These are phyloP conservation scores for Bos javanicus DNA, from an alignment of 2,113 vertebrate genomes.

Conservation along the genomic window DNA sequence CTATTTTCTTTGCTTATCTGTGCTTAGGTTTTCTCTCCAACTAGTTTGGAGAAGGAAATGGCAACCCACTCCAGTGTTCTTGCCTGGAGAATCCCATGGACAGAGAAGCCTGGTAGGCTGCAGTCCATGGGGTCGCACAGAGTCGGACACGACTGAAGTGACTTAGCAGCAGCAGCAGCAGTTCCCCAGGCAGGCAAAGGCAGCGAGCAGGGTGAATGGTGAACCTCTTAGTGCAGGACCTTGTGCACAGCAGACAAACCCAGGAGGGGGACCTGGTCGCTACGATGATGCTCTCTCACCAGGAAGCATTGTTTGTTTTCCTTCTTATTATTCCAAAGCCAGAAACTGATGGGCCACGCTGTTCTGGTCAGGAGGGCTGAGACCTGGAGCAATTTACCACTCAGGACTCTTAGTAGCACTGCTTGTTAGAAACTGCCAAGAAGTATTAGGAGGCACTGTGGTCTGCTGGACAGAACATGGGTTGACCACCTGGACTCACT, in stretches of 20 bases:
- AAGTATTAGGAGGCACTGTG: background rate
- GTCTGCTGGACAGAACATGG: background rate
- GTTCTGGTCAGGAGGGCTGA: background rate
- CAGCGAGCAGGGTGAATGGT: background rate
- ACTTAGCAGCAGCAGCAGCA: too few relatives aligned
- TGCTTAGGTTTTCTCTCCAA: background rate
- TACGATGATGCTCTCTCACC: background rate
- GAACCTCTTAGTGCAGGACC: background rate
- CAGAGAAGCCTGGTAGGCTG: too few relatives aligned
- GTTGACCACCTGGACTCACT: background rate
- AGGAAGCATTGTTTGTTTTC: background rate
- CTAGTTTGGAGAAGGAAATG: background rate
- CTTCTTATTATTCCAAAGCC: background rate
- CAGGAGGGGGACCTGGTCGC: background rate
- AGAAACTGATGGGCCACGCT: background rate
- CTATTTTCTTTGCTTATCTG: background rate
- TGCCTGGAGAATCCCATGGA: too few relatives aligned
- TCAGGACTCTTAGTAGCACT: background rate
- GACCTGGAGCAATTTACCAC: background rate
- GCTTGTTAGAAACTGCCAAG: background rate
- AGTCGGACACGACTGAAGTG: too few relatives aligned
- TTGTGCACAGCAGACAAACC: background rate
- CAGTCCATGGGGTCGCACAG: too few relatives aligned
- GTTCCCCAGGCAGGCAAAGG: background rate
- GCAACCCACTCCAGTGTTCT: too few relatives aligned